phyloP scores from a whole-genome alignment of 1,140 invertebrate genomes.

The Argopecten irradians region DNA sequence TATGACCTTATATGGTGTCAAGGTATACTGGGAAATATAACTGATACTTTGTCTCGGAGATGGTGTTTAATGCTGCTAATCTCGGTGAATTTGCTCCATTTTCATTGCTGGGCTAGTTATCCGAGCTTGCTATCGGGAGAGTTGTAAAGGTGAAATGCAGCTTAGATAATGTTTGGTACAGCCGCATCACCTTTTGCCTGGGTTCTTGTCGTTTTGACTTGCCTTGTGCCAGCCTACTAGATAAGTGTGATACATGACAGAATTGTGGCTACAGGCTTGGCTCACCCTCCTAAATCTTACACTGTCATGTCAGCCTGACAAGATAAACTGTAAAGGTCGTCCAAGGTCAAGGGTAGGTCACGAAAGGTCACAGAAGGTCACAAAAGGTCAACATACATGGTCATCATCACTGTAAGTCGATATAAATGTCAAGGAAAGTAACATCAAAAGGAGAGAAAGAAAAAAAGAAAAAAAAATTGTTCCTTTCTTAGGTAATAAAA shows the following conservation, averaged over 20 bases:
- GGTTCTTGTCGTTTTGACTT: neutral
- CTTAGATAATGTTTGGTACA: neutral
- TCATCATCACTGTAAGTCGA: too few species aligned
- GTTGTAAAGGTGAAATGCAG: neutral
- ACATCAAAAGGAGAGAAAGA: too few species aligned
- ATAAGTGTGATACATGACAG: slow-evolving; percentile 10
- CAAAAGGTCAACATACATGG: neutral
- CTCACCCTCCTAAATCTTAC: neutral
- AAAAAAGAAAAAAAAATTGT: too few species aligned
- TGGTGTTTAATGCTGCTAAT: neutral
- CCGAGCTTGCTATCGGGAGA: neutral
- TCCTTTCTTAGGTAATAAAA: too few species aligned
- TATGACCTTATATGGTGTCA: slow-evolving; percentile 2
- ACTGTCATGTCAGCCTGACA: neutral
- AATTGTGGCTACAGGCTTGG: neutral
- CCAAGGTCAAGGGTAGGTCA: neutral
- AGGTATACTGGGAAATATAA: neutral
- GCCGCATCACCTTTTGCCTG: neutral
- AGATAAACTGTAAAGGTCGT: neutral
- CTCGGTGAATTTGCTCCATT: neutral
- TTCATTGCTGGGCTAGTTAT: neutral
- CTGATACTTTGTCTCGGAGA: neutral
- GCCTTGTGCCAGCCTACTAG: neutral
- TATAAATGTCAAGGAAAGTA: too few species aligned
- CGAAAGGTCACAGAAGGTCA: too few species aligned